Evolutionary conservation across 2,113 vertebrate species (phyloP), one percentile per base, ranked within the genome.

Genomic region (Stegastes partitus): DNA sequence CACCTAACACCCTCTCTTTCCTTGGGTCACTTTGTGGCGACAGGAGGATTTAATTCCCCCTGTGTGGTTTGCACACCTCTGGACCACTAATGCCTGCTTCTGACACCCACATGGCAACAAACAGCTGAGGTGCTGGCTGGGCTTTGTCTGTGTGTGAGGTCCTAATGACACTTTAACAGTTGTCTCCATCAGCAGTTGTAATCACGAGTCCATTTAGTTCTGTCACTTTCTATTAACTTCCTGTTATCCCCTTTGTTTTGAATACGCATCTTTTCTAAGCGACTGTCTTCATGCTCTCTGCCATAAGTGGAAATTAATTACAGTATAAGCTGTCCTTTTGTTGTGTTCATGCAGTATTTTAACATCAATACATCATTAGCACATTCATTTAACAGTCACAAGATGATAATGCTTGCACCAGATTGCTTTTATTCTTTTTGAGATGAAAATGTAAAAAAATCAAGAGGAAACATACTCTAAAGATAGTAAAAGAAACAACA

Each of bases 101-200:
- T 89, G 14, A 68, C 87, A 86, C 78, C 59, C 9, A 12, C 21
- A 47, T 57, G 89, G 70, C 66, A 75, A 74, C 56, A 80, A 70
- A 66, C 68, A 74, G 81, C 57, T 55, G 55, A 89, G 81, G 83
- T 79, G 81, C 73, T 56, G 68, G 28, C 6, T 0, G 15, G 25
- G 66, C 53, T 83, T 79, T 62, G 75, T 84, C 72, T 67, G 14
- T 54, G 61, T 83, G 83, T 84, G 86, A 78, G 75, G 73, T 86
- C 86, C 58, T 75, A 62, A 81, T 72, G 67, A 67, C 85, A 65
- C 71, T 84, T 45, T 22, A 65, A 73, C 83, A 83, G 71, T 59
- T 79, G 85, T 44, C 34, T 10, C 49, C 21, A 7, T 47, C n/a
- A 0, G 11, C 26, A n/a, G n/a, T n/a, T n/a, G n/a, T 74, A 28